Conservation (phyloP, 1,140 invertebrate species). For the Diorhabda carinulata region DNA sequence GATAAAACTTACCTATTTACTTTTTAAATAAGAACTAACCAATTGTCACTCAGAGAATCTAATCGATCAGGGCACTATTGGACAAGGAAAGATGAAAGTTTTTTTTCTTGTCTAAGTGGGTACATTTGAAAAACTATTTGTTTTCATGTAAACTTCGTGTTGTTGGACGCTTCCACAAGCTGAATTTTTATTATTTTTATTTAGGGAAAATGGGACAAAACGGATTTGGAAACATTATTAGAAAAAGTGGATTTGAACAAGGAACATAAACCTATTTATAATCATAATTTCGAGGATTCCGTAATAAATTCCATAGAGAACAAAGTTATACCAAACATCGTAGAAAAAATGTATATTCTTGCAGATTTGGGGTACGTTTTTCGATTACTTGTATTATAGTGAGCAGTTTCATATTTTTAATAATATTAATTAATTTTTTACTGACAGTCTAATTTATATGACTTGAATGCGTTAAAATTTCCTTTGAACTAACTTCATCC, state of each 20-base stretch:
- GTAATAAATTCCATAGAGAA: constrained; percentile 24
- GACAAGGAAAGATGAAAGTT: no score
- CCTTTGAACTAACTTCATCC: background rate
- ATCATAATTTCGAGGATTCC: constrained; percentile 15
- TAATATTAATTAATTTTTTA: background rate
- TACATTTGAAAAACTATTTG: no score
- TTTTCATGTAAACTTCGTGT: no score
- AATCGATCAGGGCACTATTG: no score
- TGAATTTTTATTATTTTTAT: background rate
- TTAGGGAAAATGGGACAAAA: constrained; percentile 4
- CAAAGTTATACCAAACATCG: constrained; percentile 18
- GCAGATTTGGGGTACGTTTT: constrained; percentile 39
- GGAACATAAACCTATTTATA: constrained; percentile 7
- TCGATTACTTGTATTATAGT: background rate
- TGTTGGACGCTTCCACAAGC: no score
- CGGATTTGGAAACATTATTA: constrained; percentile 4
- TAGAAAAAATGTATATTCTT: constrained; percentile 37
- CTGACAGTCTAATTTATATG: background rate
- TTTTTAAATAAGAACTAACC: no score
- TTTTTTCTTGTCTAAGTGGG: no score
- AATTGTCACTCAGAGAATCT: no score
- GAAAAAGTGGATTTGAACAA: background rate
- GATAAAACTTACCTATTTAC: no score
- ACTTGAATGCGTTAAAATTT: background rate
- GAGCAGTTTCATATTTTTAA: background rate